These are phyloP conservation scores for Brevimyrus niger DNA, from an alignment of 2,113 vertebrate species.

Conservation along the genomic window DNA sequence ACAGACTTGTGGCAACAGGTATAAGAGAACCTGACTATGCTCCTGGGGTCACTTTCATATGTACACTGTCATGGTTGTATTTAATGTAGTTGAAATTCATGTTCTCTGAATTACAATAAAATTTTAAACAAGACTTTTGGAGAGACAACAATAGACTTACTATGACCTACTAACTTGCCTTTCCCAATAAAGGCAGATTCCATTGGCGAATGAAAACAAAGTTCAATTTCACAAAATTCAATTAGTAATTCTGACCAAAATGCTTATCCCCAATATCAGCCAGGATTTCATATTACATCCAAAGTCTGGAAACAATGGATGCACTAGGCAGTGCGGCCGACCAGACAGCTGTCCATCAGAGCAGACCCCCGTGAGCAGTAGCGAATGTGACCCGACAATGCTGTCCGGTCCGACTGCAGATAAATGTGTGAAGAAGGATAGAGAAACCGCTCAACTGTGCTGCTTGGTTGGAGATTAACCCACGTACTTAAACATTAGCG, in stretches of 20 bases:
- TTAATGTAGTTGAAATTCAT: background rate
- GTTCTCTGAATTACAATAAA: background rate
- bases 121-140: background rate
- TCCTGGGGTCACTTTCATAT: background rate
- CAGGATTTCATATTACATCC: background rate
- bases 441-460: slow-evolving; percentile 47
- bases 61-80: background rate
- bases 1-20: background rate
- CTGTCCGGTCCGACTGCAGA: background rate
- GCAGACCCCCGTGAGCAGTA: background rate
- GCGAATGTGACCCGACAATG: slow-evolving; percentile 25
- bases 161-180: background rate
- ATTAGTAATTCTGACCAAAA: background rate
- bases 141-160: background rate
- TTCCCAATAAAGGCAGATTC: background rate
- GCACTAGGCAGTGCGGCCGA: background rate
- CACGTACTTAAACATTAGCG: slow-evolving; percentile 54
- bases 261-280: background rate
- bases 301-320: background rate
- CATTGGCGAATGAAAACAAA: background rate
- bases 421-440: slow-evolving; percentile 28
- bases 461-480: slow-evolving; percentile 49
- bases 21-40: background rate
- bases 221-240: background rate
- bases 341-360: background rate